Evolutionary conservation across 2,113 vertebrate species (phyloP).

Genomic region (Sinocyclocheilus anshuiensis): DNA sequence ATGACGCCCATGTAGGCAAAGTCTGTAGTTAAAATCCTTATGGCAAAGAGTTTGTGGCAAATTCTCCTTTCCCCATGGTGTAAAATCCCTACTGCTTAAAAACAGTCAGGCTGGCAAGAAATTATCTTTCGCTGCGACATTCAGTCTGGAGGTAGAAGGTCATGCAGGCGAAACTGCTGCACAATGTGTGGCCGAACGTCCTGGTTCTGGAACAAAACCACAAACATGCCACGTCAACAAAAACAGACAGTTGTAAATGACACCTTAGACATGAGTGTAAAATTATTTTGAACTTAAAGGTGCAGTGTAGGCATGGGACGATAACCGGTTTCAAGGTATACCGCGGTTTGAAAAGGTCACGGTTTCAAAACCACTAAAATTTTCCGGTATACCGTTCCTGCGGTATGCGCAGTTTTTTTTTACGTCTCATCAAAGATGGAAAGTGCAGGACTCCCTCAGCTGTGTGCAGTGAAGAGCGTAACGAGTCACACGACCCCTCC

Average conservation of each 20-base stretch:
- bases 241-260: background rate
- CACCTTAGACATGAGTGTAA: background rate
- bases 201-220: constrained; percentile 77
- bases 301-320: background rate
- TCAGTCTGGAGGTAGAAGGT: constrained; percentile 89
- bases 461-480: no score
- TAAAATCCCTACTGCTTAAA: constrained; percentile 46
- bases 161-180: constrained; percentile 91
- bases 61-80: constrained; percentile 44
- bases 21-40: constrained; percentile 80
- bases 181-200: constrained; percentile 90
- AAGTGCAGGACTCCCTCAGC: no score
- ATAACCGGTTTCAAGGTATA: no score
- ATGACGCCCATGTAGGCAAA: constrained; percentile 87
- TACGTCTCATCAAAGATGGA: no score
- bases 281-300: background rate
- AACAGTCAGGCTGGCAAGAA: constrained; percentile 49
- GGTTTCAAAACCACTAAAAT: no score
- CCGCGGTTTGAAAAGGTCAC: no score
- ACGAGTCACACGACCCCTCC: no score
- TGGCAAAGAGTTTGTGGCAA: constrained; percentile 68
- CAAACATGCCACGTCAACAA: background rate
- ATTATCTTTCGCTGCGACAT: background rate
- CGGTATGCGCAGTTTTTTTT: no score
- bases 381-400: no score